Base-by-base conservation (phyloP, 2,113 vertebrate genomes). In the Sisor rabdophorus region DNA sequence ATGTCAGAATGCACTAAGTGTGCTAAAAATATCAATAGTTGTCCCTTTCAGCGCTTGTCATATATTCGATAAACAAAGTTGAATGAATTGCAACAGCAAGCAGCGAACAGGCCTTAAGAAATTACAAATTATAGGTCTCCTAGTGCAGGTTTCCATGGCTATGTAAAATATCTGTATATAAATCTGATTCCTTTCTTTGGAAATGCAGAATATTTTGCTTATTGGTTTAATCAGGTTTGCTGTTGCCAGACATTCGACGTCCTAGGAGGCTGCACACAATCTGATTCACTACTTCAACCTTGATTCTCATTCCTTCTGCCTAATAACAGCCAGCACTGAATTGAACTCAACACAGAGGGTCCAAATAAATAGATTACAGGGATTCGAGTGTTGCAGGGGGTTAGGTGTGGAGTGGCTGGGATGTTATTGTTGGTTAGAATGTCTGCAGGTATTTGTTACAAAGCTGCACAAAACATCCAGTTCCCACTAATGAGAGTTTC, bases 11-110 rank as follows among this genome's bases (percentile, higher is more conserved):
- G 61, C 68, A 69, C 82, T 68, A 71, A 78, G 76, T 75, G 81
- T 26, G 40, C 76, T 76, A 76, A 77, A 83, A 81, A 75, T 79
- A 83, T 75, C 71, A 71, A 80, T 80, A 78, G 59, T 71, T 61
- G 75, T 55, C 68, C 55, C 64, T 65, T 74, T 79, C 78, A 79
- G 58, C 78, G 11, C 47, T 56, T 75, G 71, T 75, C 71, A 65
- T 44, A 69, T 44, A 61, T 68, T 79, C 72, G 70, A 79, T 79
- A 79, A 69, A 75, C 55, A 79, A 75, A 79, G 26, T 32, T 58
- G 63, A 59, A 75, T 75, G 17, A 59, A 79, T 79, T 64, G 78
- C 32, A 58, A 36, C 60, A 2, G 20, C 11, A 50, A 60, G 61
- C 44, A 24, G 53, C 47, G 44, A 44, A 26, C 19, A 2, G 32